phyloP scores from a whole-genome alignment of 1,140 invertebrate genomes.

The Caenorhabditis remanei region DNA sequence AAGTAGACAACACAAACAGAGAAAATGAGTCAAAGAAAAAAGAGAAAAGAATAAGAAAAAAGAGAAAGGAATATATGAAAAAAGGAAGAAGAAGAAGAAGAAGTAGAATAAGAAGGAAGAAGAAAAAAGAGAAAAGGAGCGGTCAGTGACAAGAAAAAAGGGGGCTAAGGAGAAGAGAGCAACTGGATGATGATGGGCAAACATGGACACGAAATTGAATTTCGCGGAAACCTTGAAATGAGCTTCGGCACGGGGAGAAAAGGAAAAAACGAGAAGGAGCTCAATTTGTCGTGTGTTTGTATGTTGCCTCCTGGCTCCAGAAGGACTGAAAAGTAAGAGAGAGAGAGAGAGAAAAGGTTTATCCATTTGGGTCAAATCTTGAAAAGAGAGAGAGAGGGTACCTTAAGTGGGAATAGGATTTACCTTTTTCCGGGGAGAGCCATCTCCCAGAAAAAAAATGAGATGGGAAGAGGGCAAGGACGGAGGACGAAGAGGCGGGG shows the following conservation, averaged over 20 bases:
- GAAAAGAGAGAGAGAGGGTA: no score
- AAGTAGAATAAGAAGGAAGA: neutral
- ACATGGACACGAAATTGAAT: slow-evolving; percentile 48
- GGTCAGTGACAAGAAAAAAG: slow-evolving; percentile 21
- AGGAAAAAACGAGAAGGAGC: neutral
- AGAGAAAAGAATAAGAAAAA: neutral
- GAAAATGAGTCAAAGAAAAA: slow-evolving; percentile 20
- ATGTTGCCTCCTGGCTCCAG: neutral
- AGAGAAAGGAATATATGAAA: slow-evolving; percentile 13
- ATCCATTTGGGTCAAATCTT: slow-evolving; percentile 27
- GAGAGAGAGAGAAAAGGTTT: neutral
- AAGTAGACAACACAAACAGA: neutral
- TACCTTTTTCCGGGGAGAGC: no score
- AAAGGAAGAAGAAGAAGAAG: neutral
- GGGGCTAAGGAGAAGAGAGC: neutral
- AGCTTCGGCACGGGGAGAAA: neutral
- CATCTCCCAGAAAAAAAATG: neutral
- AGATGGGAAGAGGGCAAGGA: no score
- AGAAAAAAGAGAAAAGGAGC: slow-evolving; percentile 15
- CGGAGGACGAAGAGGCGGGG: no score
- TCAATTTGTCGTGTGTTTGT: slow-evolving; percentile 10
- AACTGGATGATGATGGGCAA: slow-evolving; percentile 33
- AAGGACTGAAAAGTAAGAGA: neutral
- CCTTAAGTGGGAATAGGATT: no score
- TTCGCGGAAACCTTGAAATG: slow-evolving; percentile 53